Percentiles rank a stretch among this genome's conserved stretches.
Evolutionary conservation across 2,797 vertebrate species (phyloP).

Genomic region (Threskiornis aethiopicus): DNA sequence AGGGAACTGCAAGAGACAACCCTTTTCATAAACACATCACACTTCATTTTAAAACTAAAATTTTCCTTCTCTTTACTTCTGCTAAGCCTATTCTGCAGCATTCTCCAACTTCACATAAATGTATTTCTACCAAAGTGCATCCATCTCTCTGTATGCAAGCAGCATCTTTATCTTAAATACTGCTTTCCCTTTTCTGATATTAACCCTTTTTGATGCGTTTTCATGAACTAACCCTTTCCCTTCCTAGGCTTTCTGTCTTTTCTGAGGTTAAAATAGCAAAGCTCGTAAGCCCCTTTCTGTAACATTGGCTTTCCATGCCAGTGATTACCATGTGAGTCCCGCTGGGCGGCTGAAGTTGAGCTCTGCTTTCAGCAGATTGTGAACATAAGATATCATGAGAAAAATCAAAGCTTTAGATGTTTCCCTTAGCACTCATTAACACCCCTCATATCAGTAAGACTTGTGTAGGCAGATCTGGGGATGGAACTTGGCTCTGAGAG

Average conservation of each 20-base stretch:
- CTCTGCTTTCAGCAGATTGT: neutral
- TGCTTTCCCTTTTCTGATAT: rapidly evolving
- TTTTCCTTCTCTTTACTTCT: neutral
- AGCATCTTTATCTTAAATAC: neutral
- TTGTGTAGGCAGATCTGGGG: neutral
- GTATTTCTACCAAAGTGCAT: neutral
- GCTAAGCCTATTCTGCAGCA: too few species aligned
- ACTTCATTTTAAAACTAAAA: neutral
- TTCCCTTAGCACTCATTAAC: neutral
- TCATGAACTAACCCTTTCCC: neutral
- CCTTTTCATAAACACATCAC: neutral
- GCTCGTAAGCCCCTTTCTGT: neutral
- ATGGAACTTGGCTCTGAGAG: neutral
- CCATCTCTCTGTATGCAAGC: neutral
- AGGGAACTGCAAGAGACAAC: neutral
- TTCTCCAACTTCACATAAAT: neutral
- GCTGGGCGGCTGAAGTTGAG: neutral
- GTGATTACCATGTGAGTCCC: neutral
- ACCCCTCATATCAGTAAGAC: neutral
- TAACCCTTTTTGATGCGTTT: neutral
- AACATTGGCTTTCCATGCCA: rapidly evolving
- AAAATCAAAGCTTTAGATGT: neutral
- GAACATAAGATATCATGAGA: neutral
- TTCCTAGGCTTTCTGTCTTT: neutral
- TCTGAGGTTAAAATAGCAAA: neutral